Evolutionary conservation across 1,140 invertebrate species (phyloP).

Genomic region (Aphaenogaster ashmeadi): DNA sequence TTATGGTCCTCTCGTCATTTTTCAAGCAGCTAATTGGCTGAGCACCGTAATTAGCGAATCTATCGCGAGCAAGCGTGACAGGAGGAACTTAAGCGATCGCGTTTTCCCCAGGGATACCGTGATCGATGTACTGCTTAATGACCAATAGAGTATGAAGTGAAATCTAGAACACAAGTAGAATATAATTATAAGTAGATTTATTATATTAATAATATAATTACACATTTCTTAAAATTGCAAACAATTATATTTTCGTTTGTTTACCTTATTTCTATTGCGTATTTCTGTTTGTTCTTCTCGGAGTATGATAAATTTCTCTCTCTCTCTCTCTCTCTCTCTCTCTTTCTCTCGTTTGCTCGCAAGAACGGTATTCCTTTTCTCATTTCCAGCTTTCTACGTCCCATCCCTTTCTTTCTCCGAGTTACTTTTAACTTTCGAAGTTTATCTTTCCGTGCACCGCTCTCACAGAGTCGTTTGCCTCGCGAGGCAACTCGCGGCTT

Average conservation of each 20-base stretch:
- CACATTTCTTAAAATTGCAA: not conserved
- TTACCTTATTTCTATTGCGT: not conserved
- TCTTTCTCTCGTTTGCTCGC: not conserved
- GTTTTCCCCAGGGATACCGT: slow-evolving; percentile 1
- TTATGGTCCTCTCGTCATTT: slow-evolving; percentile 65
- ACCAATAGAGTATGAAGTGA: not conserved
- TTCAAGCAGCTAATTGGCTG: slow-evolving; percentile 70
- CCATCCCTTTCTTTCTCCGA: slow-evolving; percentile 57
- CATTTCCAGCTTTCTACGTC: slow-evolving; percentile 39
- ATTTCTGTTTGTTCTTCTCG: not conserved
- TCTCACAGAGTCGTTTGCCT: slow-evolving; percentile 29
- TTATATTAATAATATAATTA: not conserved
- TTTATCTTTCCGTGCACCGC: slow-evolving; percentile 79
- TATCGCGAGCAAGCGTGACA: not conserved
- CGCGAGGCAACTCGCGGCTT: slow-evolving; percentile 56
- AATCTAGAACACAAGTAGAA: not conserved
- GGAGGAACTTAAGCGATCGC: slow-evolving; percentile 6
- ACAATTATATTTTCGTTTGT: not conserved
- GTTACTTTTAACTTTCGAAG: slow-evolving; percentile 82
- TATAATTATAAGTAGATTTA: not conserved
- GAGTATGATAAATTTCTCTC: slow-evolving; percentile 37
- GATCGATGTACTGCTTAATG: not conserved
- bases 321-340: not conserved
- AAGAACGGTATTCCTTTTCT: slow-evolving; percentile 29
- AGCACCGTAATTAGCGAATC: slow-evolving; percentile 62